phyloP scores from a whole-genome alignment of 2,888 invertebrate species.

The Polydrusus cervinus region DNA sequence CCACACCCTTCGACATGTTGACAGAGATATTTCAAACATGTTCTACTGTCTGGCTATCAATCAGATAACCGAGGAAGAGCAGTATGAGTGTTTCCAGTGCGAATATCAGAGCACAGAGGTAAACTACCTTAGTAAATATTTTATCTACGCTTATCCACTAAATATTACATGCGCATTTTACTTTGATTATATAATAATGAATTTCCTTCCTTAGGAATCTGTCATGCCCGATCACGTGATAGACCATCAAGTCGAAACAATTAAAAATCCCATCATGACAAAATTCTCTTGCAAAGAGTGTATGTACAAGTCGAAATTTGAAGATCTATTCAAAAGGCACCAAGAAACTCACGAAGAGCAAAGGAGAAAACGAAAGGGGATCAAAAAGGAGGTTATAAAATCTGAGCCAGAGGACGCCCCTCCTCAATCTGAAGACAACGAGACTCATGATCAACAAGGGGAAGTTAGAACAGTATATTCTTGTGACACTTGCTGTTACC shows the following conservation, averaged over 20 bases:
- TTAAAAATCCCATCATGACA: slow-evolving; percentile 33
- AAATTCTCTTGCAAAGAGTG: slow-evolving; percentile 44
- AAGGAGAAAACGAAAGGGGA: not conserved
- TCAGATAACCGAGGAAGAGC: slow-evolving; percentile 24
- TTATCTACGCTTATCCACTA: too few relatives aligned
- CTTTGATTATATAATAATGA: too few relatives aligned
- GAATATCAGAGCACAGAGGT: slow-evolving; percentile 37
- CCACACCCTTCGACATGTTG: slow-evolving; percentile 46
- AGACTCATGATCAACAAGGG: not conserved
- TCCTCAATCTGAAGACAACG: not conserved
- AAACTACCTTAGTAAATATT: not conserved
- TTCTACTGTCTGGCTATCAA: slow-evolving; percentile 48
- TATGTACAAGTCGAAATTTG: slow-evolving; percentile 41
- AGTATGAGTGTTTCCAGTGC: slow-evolving; percentile 51
- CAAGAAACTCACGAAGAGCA: slow-evolving; percentile 18
- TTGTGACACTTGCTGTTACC: slow-evolving; percentile 40
- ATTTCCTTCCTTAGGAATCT: slow-evolving; percentile 29
- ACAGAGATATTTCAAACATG: slow-evolving; percentile 42
- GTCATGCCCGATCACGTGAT: slow-evolving; percentile 50
- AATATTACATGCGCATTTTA: not conserved
- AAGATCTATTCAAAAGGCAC: slow-evolving; percentile 39
- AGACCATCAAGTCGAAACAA: slow-evolving; percentile 40
- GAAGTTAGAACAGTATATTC: slow-evolving; percentile 5
- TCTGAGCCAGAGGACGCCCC: slow-evolving; percentile 1
- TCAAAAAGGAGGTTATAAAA: slow-evolving; percentile 6